Conservation (phyloP, 2,888 invertebrate species). For the Fabriciana adippe region DNA sequence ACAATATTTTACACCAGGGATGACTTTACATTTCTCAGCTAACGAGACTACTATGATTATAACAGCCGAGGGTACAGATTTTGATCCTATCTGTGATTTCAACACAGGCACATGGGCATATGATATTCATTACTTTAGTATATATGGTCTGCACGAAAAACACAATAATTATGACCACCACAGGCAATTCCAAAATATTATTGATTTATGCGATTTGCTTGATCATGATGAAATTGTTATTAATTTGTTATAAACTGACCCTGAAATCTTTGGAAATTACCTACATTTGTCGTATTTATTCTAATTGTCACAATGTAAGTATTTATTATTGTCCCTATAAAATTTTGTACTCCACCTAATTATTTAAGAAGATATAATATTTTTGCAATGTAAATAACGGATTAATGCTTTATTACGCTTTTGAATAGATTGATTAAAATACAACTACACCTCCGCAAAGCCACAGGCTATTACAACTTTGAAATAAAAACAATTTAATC, state of each 20-base stretch:
- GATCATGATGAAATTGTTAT: slow-evolving; percentile 24
- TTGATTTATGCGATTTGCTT: slow-evolving; percentile 57
- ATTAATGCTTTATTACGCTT: too few species aligned
- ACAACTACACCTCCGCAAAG: too few species aligned
- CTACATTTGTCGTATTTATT: too few species aligned
- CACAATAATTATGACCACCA: slow-evolving; percentile 70
- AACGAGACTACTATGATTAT: slow-evolving; percentile 51
- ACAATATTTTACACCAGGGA: slow-evolving; percentile 53
- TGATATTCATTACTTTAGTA: slow-evolving; percentile 51
- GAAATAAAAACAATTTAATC: too few species aligned
- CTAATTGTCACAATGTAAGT: too few species aligned
- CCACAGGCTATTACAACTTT: too few species aligned
- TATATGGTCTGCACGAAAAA: slow-evolving; percentile 64
- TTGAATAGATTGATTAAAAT: too few species aligned
- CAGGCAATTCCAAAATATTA: slow-evolving; percentile 45
- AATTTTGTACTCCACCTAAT: too few species aligned
- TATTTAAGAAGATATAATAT: too few species aligned
- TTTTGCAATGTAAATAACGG: too few species aligned
- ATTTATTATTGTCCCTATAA: too few species aligned
- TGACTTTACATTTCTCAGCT: slow-evolving; percentile 55
- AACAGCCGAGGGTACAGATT: slow-evolving; percentile 52
- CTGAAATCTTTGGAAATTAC: too few species aligned
- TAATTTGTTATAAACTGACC: slow-evolving; percentile 19
- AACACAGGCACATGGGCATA: slow-evolving; percentile 46
- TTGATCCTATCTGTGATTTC: slow-evolving; percentile 52